A percentile compares a stretch with the other conserved stretches of the same genome.
These are phyloP conservation scores for Aplodontia rufa DNA, from an alignment of 2,113 vertebrate genomes.

Conservation along the genomic window DNA sequence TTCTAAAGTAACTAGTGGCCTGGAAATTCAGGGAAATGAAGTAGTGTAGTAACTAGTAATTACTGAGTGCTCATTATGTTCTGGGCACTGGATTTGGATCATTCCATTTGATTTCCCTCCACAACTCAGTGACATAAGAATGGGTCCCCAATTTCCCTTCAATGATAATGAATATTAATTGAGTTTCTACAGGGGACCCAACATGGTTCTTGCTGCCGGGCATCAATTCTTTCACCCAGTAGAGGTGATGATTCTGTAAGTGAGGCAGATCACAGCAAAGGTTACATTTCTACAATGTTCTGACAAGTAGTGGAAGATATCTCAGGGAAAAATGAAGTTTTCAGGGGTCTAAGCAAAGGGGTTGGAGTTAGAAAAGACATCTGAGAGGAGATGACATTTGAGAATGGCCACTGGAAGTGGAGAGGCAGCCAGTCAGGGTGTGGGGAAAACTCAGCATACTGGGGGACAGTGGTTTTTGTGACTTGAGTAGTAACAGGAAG, in stretches of 20 bases:
- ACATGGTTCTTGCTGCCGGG: neutral
- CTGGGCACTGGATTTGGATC: neutral
- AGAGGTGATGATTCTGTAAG: rapidly evolving
- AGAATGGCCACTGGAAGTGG: too few species aligned
- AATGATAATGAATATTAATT: neutral
- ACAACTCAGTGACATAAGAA: neutral
- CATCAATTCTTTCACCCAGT: rapidly evolving
- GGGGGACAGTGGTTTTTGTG: too few species aligned
- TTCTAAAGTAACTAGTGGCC: neutral
- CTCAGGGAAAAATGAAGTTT: neutral
- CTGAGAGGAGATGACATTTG: neutral
- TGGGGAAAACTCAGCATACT: rapidly evolving
- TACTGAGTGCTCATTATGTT: neutral
- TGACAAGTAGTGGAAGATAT: rapidly evolving
- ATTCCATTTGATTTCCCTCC: neutral
- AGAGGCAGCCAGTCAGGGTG: rapidly evolving
- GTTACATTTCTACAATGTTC: too few species aligned
- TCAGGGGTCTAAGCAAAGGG: neutral
- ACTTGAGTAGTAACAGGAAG: neutral
- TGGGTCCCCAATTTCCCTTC: neutral
- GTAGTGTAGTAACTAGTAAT: too few species aligned
- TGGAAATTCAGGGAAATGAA: neutral
- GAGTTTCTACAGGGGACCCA: too few species aligned
- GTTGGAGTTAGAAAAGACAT: neutral
- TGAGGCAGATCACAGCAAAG: neutral